phyloP scores from a whole-genome alignment of 2,113 vertebrate species.

The Struthio camelus region DNA sequence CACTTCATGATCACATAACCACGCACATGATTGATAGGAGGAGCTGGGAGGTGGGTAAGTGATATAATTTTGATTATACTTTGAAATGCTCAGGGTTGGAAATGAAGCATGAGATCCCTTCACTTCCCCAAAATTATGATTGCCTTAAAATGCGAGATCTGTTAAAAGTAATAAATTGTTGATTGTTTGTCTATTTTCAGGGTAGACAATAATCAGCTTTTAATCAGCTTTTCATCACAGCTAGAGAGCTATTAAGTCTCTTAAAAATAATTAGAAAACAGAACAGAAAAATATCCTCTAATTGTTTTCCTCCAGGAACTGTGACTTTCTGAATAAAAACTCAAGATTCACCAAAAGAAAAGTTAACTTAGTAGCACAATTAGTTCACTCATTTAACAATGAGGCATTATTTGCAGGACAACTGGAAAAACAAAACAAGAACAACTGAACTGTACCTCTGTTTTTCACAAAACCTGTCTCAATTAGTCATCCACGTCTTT shows the following conservation, averaged over 20 bases:
- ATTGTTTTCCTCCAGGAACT: slow-evolving; percentile 14
- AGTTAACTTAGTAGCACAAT: not conserved
- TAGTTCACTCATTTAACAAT: not conserved
- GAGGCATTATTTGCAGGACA: not conserved
- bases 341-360: not conserved
- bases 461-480: not conserved
- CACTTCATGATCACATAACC: not conserved
- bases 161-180: slow-evolving; percentile 34
- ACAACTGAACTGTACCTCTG: not conserved
- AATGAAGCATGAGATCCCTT: not conserved
- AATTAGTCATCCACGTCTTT: not conserved
- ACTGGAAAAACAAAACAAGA: not conserved
- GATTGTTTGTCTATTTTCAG: slow-evolving; percentile 35
- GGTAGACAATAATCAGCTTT: slow-evolving; percentile 51
- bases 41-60: not conserved
- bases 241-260: slow-evolving; percentile 41
- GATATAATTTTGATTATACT: not conserved
- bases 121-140: not conserved
- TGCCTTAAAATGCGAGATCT: not conserved
- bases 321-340: not conserved
- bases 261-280: slow-evolving; percentile 58
- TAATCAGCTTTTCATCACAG: slow-evolving; percentile 19
- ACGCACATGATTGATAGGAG: not conserved
- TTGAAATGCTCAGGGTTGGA: slow-evolving; percentile 29
- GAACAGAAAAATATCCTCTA: slow-evolving; percentile 7